Base-by-base conservation (phyloP, 2,888 invertebrate genomes). In the Synergus japonicus region DNA sequence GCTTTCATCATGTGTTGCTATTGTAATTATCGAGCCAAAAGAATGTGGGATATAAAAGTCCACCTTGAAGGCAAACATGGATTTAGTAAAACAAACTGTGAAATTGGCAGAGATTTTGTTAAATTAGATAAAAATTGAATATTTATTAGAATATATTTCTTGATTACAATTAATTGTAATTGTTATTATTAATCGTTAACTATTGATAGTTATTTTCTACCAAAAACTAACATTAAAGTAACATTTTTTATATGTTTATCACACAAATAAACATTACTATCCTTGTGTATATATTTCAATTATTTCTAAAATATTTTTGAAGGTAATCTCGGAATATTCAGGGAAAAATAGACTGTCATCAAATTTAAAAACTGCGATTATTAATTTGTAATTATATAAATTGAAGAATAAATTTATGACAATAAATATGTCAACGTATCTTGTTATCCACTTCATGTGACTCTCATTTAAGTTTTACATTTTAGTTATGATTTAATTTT, bases 21-120 rank as follows among this genome's bases (percentile, higher is more conserved):
- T 22, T 82, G 82, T 44, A 77, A 79, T 41, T 76, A 79, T 64
- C 78, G 82, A 12, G 46, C 81, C 44, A 81, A 82, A 77, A 73
- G 82, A 15, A 78, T 83, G 8, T 84, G 85, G 85, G 83, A 85
- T 46, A 85, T 85, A 79, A 85, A 82, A 54, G 82, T 83, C 37
- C 85, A 85, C 49, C 76, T 85, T 5, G 65, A 76, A 10, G 80
- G 82, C 5, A 82, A 84, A 29, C 85, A 85, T 13, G 81, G 81
- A n/a, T 81, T 85, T 63, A 78, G 77, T 18, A 84, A 81, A 73
- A 60, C 65, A 10, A 77, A 76, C 22, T 76, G 81, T 22, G 76
- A 78, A 58, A 60, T 85, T 29, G 76, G 83, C 64, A 78, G 79
- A 18, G 83, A 83, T 67, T 78, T 83, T 46, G 76, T 83, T n/a